phyloP scores from a whole-genome alignment of 2,113 vertebrate species.

The Campylomormyrus tamandua region DNA sequence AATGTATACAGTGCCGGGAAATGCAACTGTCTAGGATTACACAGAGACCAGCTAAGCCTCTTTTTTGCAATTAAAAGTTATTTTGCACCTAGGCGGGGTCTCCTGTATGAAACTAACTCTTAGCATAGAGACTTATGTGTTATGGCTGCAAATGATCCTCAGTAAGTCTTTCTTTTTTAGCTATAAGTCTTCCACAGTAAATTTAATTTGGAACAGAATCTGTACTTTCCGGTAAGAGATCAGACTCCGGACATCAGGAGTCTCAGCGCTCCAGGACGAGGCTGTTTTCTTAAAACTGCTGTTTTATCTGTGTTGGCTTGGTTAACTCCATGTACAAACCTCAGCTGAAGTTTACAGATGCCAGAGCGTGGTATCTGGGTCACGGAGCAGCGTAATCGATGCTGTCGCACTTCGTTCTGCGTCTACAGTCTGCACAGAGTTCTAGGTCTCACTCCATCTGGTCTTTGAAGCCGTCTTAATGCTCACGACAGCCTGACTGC shows the following conservation, averaged over 20 bases:
- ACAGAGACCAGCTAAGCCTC: neutral
- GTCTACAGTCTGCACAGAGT: neutral
- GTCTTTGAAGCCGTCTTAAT: neutral
- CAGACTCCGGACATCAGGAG: neutral
- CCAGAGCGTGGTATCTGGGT: neutral
- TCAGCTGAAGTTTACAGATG: neutral
- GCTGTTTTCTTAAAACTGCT: neutral
- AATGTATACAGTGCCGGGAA: neutral
- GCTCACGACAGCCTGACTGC: neutral
- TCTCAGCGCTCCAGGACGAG: neutral
- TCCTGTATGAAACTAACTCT: neutral
- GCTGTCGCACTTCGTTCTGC: neutral
- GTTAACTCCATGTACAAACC: neutral
- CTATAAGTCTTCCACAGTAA: neutral
- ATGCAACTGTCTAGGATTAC: neutral
- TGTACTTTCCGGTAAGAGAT: neutral
- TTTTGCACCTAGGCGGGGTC: neutral
- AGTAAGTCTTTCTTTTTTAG: neutral
- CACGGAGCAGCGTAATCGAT: neutral
- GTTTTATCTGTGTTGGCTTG: neutral
- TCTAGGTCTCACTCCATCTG: neutral
- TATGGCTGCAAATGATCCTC: neutral
- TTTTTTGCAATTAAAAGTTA: neutral
- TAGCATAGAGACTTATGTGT: neutral
- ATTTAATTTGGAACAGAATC: neutral